A percentile compares a stretch with the other conserved stretches of the same genome.
These are phyloP conservation scores for Drosophila mimetica DNA, from an alignment of 2,888 invertebrate species.

Conservation along the genomic window DNA sequence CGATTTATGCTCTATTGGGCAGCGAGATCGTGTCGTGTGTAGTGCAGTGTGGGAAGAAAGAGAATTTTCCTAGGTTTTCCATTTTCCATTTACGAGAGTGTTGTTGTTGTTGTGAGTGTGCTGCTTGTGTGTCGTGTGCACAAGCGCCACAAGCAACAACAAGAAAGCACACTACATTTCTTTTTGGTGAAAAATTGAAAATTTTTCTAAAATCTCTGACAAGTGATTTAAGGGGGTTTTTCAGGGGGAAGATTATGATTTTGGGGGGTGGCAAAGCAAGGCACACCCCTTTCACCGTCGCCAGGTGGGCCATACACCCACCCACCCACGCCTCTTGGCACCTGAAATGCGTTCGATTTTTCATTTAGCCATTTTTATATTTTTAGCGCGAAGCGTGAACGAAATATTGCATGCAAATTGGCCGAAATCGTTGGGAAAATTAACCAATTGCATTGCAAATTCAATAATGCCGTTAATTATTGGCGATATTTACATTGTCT, in stretches of 20 bases:
- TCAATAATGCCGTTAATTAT: slow-evolving; percentile 67
- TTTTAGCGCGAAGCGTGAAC: slow-evolving; percentile 44
- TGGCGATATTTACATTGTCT: slow-evolving; percentile 63
- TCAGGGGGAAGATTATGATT: neutral
- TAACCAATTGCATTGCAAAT: slow-evolving; percentile 55
- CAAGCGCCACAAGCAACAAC: slow-evolving; percentile 67
- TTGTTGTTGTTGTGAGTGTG: slow-evolving; percentile 21
- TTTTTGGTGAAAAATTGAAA: slow-evolving; percentile 26
- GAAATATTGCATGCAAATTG: slow-evolving; percentile 52
- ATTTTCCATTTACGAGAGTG: slow-evolving; percentile 9
- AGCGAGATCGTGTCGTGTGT: slow-evolving; percentile 22
- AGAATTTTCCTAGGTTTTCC: slow-evolving; percentile 15
- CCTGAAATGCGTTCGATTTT: slow-evolving; percentile 47
- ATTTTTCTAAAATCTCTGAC: slow-evolving; percentile 32
- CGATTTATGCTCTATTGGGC: slow-evolving; percentile 33
- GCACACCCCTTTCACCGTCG: slow-evolving; percentile 29
- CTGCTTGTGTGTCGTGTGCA: slow-evolving; percentile 82
- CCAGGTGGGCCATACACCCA: slow-evolving; percentile 59
- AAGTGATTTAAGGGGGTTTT: slow-evolving; percentile 6
- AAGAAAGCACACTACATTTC: slow-evolving; percentile 23
- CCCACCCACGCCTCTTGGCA: slow-evolving; percentile 50
- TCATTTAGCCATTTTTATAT: slow-evolving; percentile 36
- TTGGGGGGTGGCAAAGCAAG: slow-evolving; percentile 1
- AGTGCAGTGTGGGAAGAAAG: slow-evolving; percentile 29
- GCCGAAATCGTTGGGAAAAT: slow-evolving; percentile 34